A percentile compares a stretch with the other conserved stretches of the same genome.
These are phyloP conservation scores for Nymphalis c-album DNA, from an alignment of 2,888 invertebrate species.

Conservation along the genomic window DNA sequence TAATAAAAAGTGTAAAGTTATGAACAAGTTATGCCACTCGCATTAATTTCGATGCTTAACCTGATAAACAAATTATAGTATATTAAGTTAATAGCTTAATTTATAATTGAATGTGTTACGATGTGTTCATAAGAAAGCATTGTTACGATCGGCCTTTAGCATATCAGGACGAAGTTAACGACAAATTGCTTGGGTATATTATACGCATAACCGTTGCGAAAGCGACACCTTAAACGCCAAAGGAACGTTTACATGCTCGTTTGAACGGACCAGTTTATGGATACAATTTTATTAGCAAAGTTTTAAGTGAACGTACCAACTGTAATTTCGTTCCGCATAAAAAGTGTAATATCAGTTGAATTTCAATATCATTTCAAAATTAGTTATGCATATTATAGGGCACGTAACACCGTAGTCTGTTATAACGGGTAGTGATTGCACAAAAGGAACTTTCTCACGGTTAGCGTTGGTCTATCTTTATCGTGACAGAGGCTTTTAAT, in stretches of 20 bases:
- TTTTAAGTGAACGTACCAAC: conserved; percentile 46
- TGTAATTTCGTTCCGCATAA: conserved; percentile 42
- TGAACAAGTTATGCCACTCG: conserved; percentile 80
- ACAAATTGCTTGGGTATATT: conserved; percentile 64
- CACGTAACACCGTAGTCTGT: conserved; percentile 37
- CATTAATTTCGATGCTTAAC: conserved; percentile 81
- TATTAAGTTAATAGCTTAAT: conserved; percentile 81
- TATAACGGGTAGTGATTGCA: conserved; percentile 47
- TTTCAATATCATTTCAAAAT: conserved; percentile 35
- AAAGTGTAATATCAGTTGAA: conserved; percentile 30
- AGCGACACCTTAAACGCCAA: conserved; percentile 46
- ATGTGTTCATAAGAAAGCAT: conserved; percentile 72
- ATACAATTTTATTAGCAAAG: conserved; percentile 56
- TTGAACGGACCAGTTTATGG: conserved; percentile 50
- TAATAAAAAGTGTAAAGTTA: conserved; percentile 81
- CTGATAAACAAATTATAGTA: conserved; percentile 81
- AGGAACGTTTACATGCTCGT: conserved; percentile 54
- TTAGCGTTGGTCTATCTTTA: conserved; percentile 32
- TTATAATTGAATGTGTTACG: conserved; percentile 79
- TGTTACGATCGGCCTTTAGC: conserved; percentile 68
- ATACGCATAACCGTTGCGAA: conserved; percentile 43
- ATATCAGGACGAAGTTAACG: conserved; percentile 60
- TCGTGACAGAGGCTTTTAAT: conserved; percentile 48
- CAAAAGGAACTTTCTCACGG: conserved; percentile 44
- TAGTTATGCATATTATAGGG: conserved; percentile 38